phyloP scores from a whole-genome alignment of 2,797 vertebrate genomes.

The Takifugu rubripes region DNA sequence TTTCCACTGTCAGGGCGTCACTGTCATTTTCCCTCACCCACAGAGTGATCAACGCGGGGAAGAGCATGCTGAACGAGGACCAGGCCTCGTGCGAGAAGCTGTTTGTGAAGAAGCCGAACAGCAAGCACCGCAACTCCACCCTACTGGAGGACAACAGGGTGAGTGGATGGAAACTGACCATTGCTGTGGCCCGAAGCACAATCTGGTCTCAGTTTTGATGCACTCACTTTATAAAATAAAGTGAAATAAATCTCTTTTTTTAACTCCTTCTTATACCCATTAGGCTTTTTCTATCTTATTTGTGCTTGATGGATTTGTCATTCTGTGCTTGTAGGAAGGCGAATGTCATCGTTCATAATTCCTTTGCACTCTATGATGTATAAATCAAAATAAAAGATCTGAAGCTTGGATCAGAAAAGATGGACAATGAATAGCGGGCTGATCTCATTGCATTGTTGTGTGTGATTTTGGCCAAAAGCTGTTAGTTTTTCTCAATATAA shows the following conservation, averaged over 20 bases:
- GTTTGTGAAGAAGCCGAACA: slow-evolving; percentile 81
- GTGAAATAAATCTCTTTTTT: too few relatives aligned
- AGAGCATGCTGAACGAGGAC: slow-evolving; percentile 98
- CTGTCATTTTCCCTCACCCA: not conserved
- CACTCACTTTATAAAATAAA: not conserved
- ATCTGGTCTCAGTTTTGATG: not conserved
- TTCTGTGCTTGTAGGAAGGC: too few relatives aligned
- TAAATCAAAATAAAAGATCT: too few relatives aligned
- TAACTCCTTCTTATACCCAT: not conserved
- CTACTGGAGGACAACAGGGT: slow-evolving; percentile 76
- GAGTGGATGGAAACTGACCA: slow-evolving; percentile 32
- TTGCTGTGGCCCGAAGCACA: not conserved
- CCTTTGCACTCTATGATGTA: too few relatives aligned
- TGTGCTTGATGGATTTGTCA: not conserved
- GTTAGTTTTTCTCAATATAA: too few relatives aligned
- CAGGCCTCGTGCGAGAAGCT: slow-evolving; percentile 93
- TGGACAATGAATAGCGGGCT: too few relatives aligned
- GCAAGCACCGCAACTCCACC: slow-evolving; percentile 67
- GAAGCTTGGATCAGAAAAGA: too few relatives aligned
- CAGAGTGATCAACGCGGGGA: slow-evolving; percentile 97
- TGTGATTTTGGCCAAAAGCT: too few relatives aligned
- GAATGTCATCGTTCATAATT: too few relatives aligned
- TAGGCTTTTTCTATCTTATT: not conserved
- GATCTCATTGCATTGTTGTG: too few relatives aligned
- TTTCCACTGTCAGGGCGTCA: too few relatives aligned